phyloP scores from a whole-genome alignment of 2,797 vertebrate genomes.

The Philypnodon macrostomus region DNA sequence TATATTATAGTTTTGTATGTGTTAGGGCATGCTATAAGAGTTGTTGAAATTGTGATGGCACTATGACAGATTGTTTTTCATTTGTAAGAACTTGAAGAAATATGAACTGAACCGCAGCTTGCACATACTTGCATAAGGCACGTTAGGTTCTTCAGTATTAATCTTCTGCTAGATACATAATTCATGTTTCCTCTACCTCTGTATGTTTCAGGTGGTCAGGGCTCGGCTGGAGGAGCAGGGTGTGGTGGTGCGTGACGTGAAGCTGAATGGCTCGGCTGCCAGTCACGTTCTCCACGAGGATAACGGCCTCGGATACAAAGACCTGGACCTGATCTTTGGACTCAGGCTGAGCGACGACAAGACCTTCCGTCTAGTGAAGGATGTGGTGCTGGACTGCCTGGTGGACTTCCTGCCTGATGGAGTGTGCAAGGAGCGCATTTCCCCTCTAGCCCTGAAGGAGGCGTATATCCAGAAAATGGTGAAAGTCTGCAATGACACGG shows the following conservation, averaged over 20 bases:
- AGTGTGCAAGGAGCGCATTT: constrained; percentile 88
- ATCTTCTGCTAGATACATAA: constrained; percentile 14
- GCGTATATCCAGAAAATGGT: constrained; percentile 94
- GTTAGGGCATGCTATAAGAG: not conserved
- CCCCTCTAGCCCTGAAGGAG: constrained; percentile 87
- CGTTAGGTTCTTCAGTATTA: constrained; percentile 14
- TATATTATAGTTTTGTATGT: no score
- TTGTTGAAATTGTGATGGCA: constrained; percentile 1
- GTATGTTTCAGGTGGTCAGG: constrained; percentile 81
- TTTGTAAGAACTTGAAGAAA: not conserved
- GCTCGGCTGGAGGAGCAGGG: constrained; percentile 87
- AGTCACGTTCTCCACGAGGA: constrained; percentile 91
- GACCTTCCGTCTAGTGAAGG: constrained; percentile 88
- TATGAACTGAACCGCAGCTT: not conserved
- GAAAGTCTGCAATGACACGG: constrained; percentile 90
- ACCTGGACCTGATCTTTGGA: constrained; percentile 91
- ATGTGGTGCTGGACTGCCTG: constrained; percentile 91
- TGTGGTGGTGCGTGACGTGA: constrained; percentile 78
- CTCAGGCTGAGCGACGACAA: constrained; percentile 82
- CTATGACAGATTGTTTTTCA: not conserved
- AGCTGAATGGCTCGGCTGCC: constrained; percentile 89
- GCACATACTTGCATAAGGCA: constrained; percentile 18
- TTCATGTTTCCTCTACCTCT: constrained; percentile 23
- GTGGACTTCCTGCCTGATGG: constrained; percentile 89
- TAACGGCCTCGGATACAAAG: constrained; percentile 91